Conservation (phyloP, 2,888 invertebrate species). For the Sarcophaga rosellei region DNA sequence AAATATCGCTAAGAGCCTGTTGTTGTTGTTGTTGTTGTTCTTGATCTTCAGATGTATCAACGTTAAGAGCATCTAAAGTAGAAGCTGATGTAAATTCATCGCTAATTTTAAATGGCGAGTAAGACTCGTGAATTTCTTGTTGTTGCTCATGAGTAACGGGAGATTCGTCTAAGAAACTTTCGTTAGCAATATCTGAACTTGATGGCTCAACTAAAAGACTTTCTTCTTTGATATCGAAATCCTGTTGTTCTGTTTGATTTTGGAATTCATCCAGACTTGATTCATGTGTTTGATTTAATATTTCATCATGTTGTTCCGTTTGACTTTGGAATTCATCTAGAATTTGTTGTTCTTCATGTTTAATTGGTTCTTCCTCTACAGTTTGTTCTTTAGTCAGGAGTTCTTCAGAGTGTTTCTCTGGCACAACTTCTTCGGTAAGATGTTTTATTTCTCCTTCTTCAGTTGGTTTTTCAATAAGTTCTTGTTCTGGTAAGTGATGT, state of each 20-base stretch:
- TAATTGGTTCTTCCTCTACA: background rate
- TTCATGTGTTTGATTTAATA: background rate
- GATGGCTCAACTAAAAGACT: slow-evolving; percentile 30
- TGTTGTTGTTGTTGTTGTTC: slow-evolving; percentile 7
- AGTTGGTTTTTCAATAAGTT: background rate
- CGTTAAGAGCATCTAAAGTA: slow-evolving; percentile 46
- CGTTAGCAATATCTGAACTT: slow-evolving; percentile 11
- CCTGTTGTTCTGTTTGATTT: background rate
- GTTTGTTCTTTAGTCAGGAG: background rate
- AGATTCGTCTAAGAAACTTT: slow-evolving; percentile 42
- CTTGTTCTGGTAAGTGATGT: background rate
- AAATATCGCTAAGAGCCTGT: slow-evolving; percentile 8
- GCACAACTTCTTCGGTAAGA: background rate
- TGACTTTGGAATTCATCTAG: background rate
- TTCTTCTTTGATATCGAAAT: slow-evolving; percentile 15
- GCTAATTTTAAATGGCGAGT: slow-evolving; percentile 21
- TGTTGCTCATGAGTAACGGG: slow-evolving; percentile 10
- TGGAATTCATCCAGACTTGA: background rate
- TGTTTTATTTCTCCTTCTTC: background rate
- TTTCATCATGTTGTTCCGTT: background rate
- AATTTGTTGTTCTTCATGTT: background rate
- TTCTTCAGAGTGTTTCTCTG: background rate
- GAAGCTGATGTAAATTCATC: slow-evolving; percentile 69
- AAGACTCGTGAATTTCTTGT: slow-evolving; percentile 47
- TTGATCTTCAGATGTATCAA: slow-evolving; percentile 4